Percentiles rank a stretch among this genome's conserved stretches.
phyloP scores from a whole-genome alignment of 2,797 vertebrate genomes.

The Lagorchestes hirsutus region DNA sequence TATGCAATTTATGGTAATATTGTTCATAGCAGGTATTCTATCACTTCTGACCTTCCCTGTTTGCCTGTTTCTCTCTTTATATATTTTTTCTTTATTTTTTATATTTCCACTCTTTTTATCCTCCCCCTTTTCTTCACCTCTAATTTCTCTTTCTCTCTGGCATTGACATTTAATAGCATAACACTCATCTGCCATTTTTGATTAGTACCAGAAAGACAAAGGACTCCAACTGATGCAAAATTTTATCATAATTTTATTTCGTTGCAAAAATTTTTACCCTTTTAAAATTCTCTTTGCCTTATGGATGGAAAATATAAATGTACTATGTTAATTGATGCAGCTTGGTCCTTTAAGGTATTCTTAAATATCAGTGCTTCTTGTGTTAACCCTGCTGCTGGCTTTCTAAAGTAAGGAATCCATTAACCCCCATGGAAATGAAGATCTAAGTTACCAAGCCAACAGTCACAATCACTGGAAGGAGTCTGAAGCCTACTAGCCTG shows the following conservation, averaged over 20 bases:
- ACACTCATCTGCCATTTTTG: not conserved
- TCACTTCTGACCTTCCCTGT: not conserved
- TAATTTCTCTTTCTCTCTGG: not conserved
- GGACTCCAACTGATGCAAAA: not conserved
- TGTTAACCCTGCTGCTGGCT: not conserved
- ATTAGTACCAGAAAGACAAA: not conserved
- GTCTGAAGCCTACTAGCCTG: not conserved
- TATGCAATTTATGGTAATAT: not conserved
- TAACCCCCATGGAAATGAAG: not conserved
- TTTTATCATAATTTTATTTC: not conserved
- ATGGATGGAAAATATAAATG: not conserved
- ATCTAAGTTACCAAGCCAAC: not conserved
- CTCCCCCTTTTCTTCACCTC: not conserved
- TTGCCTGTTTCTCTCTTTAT: not conserved
- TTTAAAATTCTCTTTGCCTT: not conserved
- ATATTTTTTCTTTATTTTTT: not conserved
- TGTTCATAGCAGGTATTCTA: not conserved
- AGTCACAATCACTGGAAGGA: conserved; percentile 20
- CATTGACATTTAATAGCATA: not conserved
- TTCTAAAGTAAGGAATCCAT: not conserved
- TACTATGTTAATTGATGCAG: not conserved
- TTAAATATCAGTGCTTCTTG: not conserved
- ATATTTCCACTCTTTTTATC: not conserved
- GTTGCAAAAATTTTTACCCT: not conserved
- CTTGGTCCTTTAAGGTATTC: not conserved